Base-by-base conservation (phyloP, 1,140 invertebrate species). In the Ceratoteleas bidentatus region DNA sequence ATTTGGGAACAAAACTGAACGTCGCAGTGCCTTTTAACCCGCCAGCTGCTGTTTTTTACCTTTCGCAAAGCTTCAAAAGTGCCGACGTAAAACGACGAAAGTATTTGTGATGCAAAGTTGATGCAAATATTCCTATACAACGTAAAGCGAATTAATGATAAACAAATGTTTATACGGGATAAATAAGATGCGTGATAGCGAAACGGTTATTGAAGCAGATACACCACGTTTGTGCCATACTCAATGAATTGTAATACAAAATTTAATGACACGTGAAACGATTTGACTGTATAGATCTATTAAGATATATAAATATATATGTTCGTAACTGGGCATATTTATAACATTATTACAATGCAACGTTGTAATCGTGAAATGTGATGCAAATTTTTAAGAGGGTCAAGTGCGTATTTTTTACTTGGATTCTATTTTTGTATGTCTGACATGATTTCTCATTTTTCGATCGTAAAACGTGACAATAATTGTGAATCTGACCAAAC, bases 41-140 rank as follows among this genome's bases (percentile, higher is more conserved):
- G 13, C 45, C 10, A 14, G 24, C 24, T 4, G 24, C 24, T 47
- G 10, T 6, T 47, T 47, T 47, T 47, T 13, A 14, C 45, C 45
- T 47, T 47, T 47, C 13, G 13, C 11, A 47, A 47, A 47, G 45
- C 13, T 47, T 47, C 36, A 40, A 40, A 40, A 47, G 45, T 47
- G 45, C 45, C 45, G 45, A 47, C 13, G 11, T 24, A 24, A 47
- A 47, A n/a, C 11, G 6, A 13, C 11, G 45, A 47, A 47, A 47
- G 10, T 47, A 47, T 47, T 47, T 47, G 45, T 47, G 13, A 47
- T 47, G 45, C 45, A 13, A 47, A 47, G 10, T 47, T n/a, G 11
- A 47, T 47, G 45, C 11, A 47, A 47, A 47, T 47, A 47, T 47
- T 47, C 45, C 45, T 47, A 47, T 14, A 47, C 6, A 6, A 14